Evolutionary conservation across 92 coral and sea anemone species (phyloP), one percentile per base, ranked within the genome.

Genomic region (Phenganax subtilis): DNA sequence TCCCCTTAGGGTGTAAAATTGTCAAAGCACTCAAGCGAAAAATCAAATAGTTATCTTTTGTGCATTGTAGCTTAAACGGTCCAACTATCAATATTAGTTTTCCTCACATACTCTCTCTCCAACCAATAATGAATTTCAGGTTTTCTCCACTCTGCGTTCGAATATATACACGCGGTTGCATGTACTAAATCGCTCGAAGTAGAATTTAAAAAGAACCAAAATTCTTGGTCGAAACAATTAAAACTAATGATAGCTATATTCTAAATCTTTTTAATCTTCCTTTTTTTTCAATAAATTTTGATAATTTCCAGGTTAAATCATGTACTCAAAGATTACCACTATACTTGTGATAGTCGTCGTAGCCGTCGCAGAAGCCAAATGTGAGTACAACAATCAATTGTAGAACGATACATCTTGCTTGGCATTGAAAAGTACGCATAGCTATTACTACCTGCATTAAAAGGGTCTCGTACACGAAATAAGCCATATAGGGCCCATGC

Each of bases 361-460:
- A 37, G 83, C 65, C 3, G 74, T 79, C 51, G 83, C 83, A 16
- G 73, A 65, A 53, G 83, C 83, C n/a, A n/a, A 73, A 54, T 47
- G 83, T 79, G 51, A 79, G 83, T 79, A 60, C 47, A 8, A 27
- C 29, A 7, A n/a, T 11, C 10, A 75, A 55, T 75, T 0, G 8
- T 68, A 66, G 44, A 14, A 51, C 16, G 1, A 37, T 37, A 37
- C 12, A 25, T 9, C 14, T 7, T 9, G 11, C 25, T 44, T 9
- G n/a, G 54, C 25, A 68, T 68, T 20, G 27, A 68, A 7, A 68
- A 12, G 73, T 29, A 47, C 47, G 7, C 27, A 14, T 68, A 68
- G 6, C 73, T n/a, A 59, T 59, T 14, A 59, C 65, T 14, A 10
- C 47, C 47, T 37, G 47, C 2, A 37, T 37, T 37, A 5, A 37